Base-by-base conservation (phyloP, 2,888 invertebrate genomes). In the Tenthredo distinguenda region DNA sequence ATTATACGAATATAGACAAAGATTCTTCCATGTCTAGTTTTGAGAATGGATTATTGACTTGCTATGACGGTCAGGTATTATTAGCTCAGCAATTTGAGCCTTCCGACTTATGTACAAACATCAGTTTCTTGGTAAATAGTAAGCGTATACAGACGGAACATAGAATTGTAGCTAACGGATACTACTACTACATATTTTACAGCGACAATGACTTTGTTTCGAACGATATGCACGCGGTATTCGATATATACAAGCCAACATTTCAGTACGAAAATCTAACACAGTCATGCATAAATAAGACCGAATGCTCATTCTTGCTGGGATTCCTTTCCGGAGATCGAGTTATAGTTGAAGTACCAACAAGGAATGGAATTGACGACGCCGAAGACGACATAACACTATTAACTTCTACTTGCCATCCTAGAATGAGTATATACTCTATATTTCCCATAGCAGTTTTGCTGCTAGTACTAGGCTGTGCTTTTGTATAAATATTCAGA, bases 131-230 rank as follows among this genome's bases (percentile, higher is more conserved):
- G 88, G 96, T 97, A 89, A 95, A 95, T 85, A 96, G 96, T 7
- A 95, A 96, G 40, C 96, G 96, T 87, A 96, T 97, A 94, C 94
- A 95, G 87, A 95, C 96, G 0, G 95, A 95, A 85, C 97, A 98
- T 90, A 95, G 97, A 88, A 96, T 98, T 37, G 94, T 95, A 58
- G 94, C 95, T 82, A 96, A 97, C 91, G 98, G 97, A 9, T 98
- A 98, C 93, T 98, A 98, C 92, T 98, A 98, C 93, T 98, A 98
- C 90, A 97, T 98, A 89, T 98, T 98, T 93, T 98, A 97, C 91
- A 97, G 97, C 90, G 97, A 98, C 92, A 97, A 98, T 94, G 97
- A 97, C 92, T 94, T 96, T 89, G 96, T 96, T 12, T 95, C 95
- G 77, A 98, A 98, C 93, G 96, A 97, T 91, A 97, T 98, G 89